Base-by-base conservation (phyloP, 2,888 invertebrate species). In the Drosophila neotestacea region DNA sequence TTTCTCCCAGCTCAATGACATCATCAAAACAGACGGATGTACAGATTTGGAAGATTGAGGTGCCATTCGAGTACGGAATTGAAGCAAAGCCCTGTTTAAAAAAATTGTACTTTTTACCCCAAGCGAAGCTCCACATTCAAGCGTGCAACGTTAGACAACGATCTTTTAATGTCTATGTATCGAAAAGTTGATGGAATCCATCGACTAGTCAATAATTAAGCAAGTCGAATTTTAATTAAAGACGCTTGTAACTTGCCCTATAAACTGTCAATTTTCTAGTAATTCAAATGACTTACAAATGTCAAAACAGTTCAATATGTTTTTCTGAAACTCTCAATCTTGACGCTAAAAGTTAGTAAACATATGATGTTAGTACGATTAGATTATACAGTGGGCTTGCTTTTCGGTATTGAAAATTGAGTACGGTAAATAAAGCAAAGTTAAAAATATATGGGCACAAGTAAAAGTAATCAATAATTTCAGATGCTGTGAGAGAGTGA, bases 381-480 rank as follows among this genome's bases (percentile, higher is more conserved):
- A 27, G 27, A 38, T 38, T 30, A 32, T 56, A 27, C 36, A 11
- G 60, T 34, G n/a, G 16, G 1, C 7, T 46, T 39, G 11, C 44
- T 52, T 22, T 42, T 55, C 32, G 9, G 34, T 7, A 16, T 46
- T 16, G 7, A 30, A 68, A 54, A 22, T 50, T 27, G 36, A 16
- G n/a, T 7, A 34, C 36, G 32, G 6, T 1, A 47, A 41, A 22
- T 13, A 32, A n/a, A 30, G 28, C 27, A 28, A 39, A 28, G 6
- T 22, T 51, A 28, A 46, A 13, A 47, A 5, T 5, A 32, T n/a
- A 16, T 7, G 41, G 60, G 10, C 39, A n/a, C 5, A 34, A 22
- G 10, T 36, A 22, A 36, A 60, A 9, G 16, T 47, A 85, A 82
- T 85, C 81, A 66, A 81, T 85, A 83, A 79, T 62, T 77, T 56